phyloP scores from a whole-genome alignment of 1,140 invertebrate genomes.

The Magallana gigas region DNA sequence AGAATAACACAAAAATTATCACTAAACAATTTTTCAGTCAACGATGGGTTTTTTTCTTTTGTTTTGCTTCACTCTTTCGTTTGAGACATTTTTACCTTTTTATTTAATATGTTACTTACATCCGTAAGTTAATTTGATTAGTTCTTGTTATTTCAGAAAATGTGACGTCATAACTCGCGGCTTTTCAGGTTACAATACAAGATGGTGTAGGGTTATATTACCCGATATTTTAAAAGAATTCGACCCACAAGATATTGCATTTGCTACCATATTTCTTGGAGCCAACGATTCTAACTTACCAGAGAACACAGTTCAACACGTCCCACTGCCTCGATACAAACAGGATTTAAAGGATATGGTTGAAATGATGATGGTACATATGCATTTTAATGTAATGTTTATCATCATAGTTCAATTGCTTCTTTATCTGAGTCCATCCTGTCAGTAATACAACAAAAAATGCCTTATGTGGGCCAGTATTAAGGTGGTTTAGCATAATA shows the following conservation, averaged over 20 bases:
- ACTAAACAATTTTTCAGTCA: not conserved
- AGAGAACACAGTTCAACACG: constrained; percentile 74
- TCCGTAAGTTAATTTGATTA: not conserved
- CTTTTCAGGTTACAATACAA: constrained; percentile 79
- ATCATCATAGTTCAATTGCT: too few species aligned
- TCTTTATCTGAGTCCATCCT: too few species aligned
- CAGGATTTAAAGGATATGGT: constrained; percentile 75
- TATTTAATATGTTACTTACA: too few species aligned
- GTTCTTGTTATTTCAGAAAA: constrained; percentile 68
- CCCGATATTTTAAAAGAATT: constrained; percentile 71
- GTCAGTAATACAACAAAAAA: too few species aligned
- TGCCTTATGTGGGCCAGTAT: too few species aligned
- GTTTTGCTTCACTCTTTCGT: not conserved
- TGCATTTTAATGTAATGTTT: too few species aligned
- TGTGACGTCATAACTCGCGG: constrained; percentile 79
- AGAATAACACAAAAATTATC: not conserved
- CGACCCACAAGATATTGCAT: constrained; percentile 67
- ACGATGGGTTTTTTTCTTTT: not conserved
- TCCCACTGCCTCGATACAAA: constrained; percentile 76
- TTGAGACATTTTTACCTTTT: too few species aligned
- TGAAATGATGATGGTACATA: constrained; percentile 70
- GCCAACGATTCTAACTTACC: constrained; percentile 77
- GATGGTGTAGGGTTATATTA: constrained; percentile 75
- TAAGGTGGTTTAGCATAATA: too few species aligned
- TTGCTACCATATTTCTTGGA: constrained; percentile 77